These are phyloP conservation scores for Megaptera novaeangliae DNA, from an alignment of 2,113 vertebrate species.

Conservation along the genomic window DNA sequence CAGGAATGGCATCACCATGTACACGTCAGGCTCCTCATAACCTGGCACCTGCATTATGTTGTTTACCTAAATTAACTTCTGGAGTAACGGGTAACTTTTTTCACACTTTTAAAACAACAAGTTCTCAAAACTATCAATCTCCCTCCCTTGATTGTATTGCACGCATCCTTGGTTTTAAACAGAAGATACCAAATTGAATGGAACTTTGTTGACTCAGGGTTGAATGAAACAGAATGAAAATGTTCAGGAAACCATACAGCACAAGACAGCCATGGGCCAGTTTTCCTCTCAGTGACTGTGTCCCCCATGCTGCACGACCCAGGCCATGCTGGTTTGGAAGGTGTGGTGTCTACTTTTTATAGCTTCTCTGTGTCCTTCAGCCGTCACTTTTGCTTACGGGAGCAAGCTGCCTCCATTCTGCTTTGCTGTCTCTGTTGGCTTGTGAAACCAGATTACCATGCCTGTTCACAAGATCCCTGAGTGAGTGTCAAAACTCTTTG, in stretches of 20 bases:
- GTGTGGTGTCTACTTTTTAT: neutral
- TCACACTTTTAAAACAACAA: neutral
- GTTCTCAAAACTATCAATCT: neutral
- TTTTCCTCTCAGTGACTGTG: neutral
- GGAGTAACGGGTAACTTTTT: neutral
- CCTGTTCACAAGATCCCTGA: neutral
- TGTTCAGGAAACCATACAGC: neutral
- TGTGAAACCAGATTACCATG: neutral
- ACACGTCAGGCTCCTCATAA: fast-evolving
- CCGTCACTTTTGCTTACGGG: neutral
- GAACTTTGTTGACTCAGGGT: neutral
- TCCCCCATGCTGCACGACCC: fast-evolving
- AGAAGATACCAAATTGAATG: neutral
- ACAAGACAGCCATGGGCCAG: neutral
- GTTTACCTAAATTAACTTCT: neutral
- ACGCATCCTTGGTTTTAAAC: neutral
- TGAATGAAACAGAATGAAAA: neutral
- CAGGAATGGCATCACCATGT: fast-evolving
- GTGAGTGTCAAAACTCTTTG: too few species aligned
- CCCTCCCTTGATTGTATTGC: neutral
- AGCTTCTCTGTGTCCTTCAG: neutral
- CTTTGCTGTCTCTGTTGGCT: too few species aligned
- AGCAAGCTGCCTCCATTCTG: neutral
- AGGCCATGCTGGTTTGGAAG: neutral
- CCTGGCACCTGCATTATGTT: neutral